Conservation (phyloP, 2,113 vertebrate genomes). For the Cercocebus atys region DNA sequence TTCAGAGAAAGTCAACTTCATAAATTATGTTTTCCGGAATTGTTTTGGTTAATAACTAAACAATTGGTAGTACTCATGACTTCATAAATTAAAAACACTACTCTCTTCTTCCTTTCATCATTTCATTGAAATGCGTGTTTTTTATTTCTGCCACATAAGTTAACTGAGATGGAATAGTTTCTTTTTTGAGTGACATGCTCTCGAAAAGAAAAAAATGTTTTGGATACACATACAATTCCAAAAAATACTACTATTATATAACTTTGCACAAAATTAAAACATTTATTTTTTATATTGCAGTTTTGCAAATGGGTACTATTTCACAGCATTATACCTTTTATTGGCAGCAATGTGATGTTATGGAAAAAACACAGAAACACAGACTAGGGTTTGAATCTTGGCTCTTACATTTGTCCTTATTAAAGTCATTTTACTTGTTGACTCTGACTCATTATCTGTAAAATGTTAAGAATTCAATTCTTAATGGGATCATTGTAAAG, state of each 20-base stretch:
- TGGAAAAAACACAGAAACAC: not conserved
- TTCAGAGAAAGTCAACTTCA: not conserved
- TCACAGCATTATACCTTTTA: not conserved
- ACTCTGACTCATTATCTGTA: not conserved
- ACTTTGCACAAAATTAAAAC: not conserved
- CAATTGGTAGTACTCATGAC: not conserved
- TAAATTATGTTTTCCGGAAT: not conserved
- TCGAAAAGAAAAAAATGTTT: not conserved
- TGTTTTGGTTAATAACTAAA: constrained; percentile 18
- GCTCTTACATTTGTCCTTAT: not conserved
- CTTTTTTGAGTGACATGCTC: not conserved
- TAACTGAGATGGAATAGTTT: not conserved
- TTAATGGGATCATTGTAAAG: not conserved
- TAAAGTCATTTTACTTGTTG: constrained; percentile 27
- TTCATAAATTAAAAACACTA: constrained; percentile 13
- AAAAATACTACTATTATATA: not conserved
- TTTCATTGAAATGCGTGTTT: not conserved
- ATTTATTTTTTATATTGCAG: not conserved
- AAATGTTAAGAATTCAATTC: not conserved
- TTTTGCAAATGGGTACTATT: not conserved
- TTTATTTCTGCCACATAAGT: not conserved
- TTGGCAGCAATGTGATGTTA: not conserved
- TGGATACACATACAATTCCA: not conserved
- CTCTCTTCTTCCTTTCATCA: not conserved
- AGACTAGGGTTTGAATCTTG: not conserved